Base-by-base conservation (phyloP, 2,113 vertebrate genomes). In the Hippocampus comes region DNA sequence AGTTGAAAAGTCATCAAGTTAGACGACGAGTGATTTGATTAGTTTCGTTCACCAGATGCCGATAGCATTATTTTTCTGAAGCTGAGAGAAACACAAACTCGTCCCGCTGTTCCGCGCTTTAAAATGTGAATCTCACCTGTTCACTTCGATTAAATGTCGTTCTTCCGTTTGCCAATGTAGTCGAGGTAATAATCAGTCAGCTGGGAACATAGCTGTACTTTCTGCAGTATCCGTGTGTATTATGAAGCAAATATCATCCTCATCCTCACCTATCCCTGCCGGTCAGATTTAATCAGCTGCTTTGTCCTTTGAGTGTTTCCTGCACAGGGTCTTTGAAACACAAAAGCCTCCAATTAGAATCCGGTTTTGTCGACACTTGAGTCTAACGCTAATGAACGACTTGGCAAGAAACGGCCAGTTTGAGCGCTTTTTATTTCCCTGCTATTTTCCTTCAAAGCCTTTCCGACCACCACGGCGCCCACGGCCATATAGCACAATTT, bases 311-410 rank as follows among this genome's bases (percentile, higher is more conserved):
- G 14, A 61, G 46, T 34, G 48, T 67, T 68, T 59, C 20, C 21
- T 21, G 20, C 21, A 60, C 59, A 55, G 34, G 1, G 68, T 55
- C 25, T 42, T 70, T 73, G 73, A 15, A 72, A 81, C 25, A 18
- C 6, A 7, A 18, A 60, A 34, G 65, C 43, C 34, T 3, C 38
- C 23, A 61, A 63, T 69, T 63, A 68, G 74, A 81, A 21, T 64
- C 49, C 3, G 49, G 1, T 7, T 66, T 72, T 72, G 14, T 23
- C 5, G 63, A 71, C 27, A 38, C 67, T 74, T 67, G 70, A 48
- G 65, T 1, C 11, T 23, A 34, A 2, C 66, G 38, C 34, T 67
- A 73, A 80, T 77, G 53, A 61, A 27, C 0, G 1, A 48, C 38
- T 63, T 66, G 55, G 53, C 61, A 34, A 63, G n/a, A 15, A 5